Evolutionary conservation across 2,888 invertebrate genomes (phyloP).

Genomic region (Oxystoma pomonae): DNA sequence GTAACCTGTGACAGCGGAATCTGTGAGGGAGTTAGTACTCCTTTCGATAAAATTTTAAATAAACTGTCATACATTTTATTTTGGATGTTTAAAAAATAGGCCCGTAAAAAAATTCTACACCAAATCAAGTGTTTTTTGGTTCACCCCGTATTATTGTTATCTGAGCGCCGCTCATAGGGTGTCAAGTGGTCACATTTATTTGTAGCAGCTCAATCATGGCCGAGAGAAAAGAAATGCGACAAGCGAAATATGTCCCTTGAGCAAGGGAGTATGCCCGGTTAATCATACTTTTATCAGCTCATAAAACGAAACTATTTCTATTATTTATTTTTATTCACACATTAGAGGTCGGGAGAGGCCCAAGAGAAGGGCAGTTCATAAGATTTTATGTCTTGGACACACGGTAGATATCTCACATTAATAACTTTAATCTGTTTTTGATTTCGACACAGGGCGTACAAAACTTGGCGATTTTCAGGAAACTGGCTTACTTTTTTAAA

Average conservation of each 20-base stretch:
- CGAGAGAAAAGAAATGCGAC: constrained; percentile 44
- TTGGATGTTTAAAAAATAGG: no score
- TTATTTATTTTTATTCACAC: constrained; percentile 35
- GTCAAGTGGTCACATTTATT: constrained; percentile 48
- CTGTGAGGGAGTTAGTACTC: no score
- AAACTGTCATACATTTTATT: background rate
- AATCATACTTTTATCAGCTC: constrained; percentile 46
- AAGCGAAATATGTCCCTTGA: constrained; percentile 46
- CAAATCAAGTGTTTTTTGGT: no score
- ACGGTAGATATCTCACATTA: background rate
- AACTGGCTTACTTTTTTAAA: no score
- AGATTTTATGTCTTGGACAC: background rate
- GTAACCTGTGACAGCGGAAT: no score
- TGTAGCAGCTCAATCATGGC: constrained; percentile 44
- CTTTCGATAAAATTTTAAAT: no score
- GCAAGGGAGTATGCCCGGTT: constrained; percentile 37
- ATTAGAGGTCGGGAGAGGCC: background rate
- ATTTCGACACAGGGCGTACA: no score
- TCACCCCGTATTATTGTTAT: constrained; percentile 23
- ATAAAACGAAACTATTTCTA: constrained; percentile 38
- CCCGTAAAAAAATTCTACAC: no score
- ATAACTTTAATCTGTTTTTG: no score
- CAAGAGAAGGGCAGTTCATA: background rate
- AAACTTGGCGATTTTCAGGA: no score
- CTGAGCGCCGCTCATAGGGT: constrained; percentile 33